These are phyloP conservation scores for Cremastobaeus sp. DNA, from an alignment of 2,888 invertebrate species.

Conservation along the genomic window DNA sequence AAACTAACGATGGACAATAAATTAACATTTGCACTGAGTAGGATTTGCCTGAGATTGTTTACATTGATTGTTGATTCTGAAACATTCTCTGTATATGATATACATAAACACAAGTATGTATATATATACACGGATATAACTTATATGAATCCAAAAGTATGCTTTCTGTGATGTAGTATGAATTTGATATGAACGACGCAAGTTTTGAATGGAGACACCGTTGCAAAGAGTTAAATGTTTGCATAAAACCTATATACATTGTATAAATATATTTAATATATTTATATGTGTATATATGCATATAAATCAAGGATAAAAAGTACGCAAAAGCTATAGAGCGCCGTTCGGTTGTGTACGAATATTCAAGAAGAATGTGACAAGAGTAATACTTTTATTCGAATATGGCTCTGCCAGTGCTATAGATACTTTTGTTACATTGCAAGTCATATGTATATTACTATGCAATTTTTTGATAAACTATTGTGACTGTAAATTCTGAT, in stretches of 20 bases:
- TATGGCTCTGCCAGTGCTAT: constrained; percentile 18
- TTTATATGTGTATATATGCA: constrained; percentile 6
- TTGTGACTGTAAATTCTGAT: constrained; percentile 15
- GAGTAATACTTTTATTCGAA: neutral
- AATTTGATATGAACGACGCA: constrained; percentile 21
- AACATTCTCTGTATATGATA: constrained; percentile 43
- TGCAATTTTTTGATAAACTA: constrained; percentile 3
- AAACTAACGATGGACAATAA: constrained; percentile 22
- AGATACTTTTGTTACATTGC: constrained; percentile 42
- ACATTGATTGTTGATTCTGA: constrained; percentile 10
- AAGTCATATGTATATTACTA: constrained; percentile 30
- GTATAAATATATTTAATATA: too few species aligned
- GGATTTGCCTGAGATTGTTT: neutral
- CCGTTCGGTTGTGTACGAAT: constrained; percentile 29
- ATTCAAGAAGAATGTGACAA: constrained; percentile 7
- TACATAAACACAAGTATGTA: constrained; percentile 41
- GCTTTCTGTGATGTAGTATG: constrained; percentile 56
- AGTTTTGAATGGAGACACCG: constrained; percentile 41
- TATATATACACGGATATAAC: constrained; percentile 42
- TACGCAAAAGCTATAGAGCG: constrained; percentile 20
- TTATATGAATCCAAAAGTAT: constrained; percentile 43
- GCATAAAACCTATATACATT: constrained; percentile 30
- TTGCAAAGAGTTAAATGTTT: constrained; percentile 35
- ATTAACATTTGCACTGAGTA: constrained; percentile 7
- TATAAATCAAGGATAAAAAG: neutral